These are phyloP conservation scores for Orthonyx spaldingii DNA, from an alignment of 2,113 vertebrate genomes.

Conservation along the genomic window DNA sequence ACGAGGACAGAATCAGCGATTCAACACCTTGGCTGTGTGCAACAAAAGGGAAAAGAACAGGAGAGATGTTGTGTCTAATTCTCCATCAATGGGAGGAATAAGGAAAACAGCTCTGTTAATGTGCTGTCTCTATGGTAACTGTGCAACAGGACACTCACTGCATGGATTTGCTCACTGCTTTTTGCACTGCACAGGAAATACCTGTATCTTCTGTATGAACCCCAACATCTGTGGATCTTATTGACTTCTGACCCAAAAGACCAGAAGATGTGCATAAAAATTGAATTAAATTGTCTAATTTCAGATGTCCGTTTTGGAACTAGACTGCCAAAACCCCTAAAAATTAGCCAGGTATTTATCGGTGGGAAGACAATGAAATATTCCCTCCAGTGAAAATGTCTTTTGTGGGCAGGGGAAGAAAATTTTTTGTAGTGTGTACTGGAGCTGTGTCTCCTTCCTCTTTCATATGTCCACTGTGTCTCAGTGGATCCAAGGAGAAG, in stretches of 20 bases:
- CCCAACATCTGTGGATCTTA: not conserved
- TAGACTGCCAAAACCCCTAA: accelerated
- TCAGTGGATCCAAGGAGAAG: not conserved
- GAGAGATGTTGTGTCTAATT: not conserved
- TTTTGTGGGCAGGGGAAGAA: not conserved
- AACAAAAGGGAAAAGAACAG: not conserved
- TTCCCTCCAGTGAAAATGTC: not conserved
- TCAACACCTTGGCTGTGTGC: not conserved
- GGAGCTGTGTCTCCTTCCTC: not conserved
- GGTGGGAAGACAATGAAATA: not conserved
- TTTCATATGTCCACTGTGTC: not conserved
- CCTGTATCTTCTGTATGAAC: not conserved
- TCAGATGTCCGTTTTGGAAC: not conserved
- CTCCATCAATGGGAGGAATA: not conserved
- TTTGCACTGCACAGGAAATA: not conserved
- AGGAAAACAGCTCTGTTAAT: not conserved
- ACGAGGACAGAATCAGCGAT: not conserved
- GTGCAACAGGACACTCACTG: not conserved
- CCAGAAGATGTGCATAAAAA: not conserved
- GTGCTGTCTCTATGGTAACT: slow-evolving; percentile 11
- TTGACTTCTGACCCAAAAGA: not conserved
- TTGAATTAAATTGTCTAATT: not conserved
- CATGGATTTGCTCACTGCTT: not conserved
- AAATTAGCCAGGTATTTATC: not conserved
- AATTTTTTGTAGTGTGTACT: too few relatives aligned